Base-by-base conservation (phyloP, 2,797 vertebrate species). In the Acanthurus leucopareius region DNA sequence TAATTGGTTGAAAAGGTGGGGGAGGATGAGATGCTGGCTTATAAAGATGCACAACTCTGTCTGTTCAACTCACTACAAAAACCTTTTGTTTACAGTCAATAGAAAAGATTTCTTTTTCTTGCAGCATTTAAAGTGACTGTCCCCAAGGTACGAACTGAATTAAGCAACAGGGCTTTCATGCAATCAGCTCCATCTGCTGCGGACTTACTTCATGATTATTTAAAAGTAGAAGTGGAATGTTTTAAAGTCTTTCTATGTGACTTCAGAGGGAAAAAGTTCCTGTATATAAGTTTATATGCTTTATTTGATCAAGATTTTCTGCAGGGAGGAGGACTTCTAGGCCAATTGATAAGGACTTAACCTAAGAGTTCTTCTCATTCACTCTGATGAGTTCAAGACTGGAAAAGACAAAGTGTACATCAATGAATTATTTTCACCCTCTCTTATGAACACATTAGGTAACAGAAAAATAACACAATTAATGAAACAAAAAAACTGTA, bases 81-180 rank as follows among this genome's bases (percentile, higher is more conserved):
- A 75, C 38, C 16, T n/a, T 16, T 44, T 58, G 25, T 57, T 44
- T 58, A 60, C 28, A 78, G 48, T 32, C 28, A 32, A 32, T 32
- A 32, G 28, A 32, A 62, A 75, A 72, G 52, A 10, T 38, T 65
- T 63, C 2, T 67, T 47, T 76, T 45, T 54, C 10, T 19, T 54
- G 35, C 54, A 38, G 19, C 56, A 59, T 71, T 69, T 68, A 52
- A 49, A 53, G n/a, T 62, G 57, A 72, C 71, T 60, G 61, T 78
- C 77, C 49, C 49, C 15, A 17, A 69, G 60, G 65, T 65, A 56
- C 35, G 73, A 77, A 80, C 6, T 57, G 71, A 82, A 78, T 80
- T 48, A 64, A 51, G 40, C 51, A 80, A 51, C 57, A 52, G 38
- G 20, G 52, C 51, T 84, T 82, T 81, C 42, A 67, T 59, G 70